Evolutionary conservation across 2,888 invertebrate genomes (phyloP).

Genomic region (Platycnemis pennipes): DNA sequence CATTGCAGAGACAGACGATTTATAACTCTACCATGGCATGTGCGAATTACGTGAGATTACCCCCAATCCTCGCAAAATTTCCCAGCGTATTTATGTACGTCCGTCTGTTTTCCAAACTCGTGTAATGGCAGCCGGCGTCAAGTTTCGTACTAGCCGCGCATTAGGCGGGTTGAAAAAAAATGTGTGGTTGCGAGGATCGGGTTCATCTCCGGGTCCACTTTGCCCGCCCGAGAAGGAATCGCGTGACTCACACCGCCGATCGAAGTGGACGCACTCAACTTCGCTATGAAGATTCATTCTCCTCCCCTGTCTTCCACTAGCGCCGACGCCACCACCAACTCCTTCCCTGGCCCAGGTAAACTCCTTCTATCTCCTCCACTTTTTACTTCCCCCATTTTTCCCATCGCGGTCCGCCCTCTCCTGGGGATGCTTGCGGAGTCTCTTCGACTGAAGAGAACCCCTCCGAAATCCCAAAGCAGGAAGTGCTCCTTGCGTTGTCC

Average conservation of each 20-base stretch:
- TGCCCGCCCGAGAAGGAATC: not conserved
- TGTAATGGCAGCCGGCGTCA: not conserved
- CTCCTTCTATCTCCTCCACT: too few species aligned
- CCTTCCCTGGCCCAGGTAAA: not conserved
- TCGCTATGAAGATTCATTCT: not conserved
- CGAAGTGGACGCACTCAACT: not conserved
- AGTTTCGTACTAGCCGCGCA: not conserved
- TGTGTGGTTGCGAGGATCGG: not conserved
- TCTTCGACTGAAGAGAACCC: not conserved
- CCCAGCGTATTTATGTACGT: not conserved
- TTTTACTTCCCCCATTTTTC: too few species aligned
- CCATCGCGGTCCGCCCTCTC: too few species aligned
- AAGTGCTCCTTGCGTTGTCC: not conserved
- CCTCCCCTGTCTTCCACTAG: not conserved
- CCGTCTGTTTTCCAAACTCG: not conserved
- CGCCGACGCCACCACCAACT: not conserved
- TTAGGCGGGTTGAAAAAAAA: conserved; percentile 6
- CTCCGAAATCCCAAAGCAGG: conserved; percentile 49
- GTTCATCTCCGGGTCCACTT: not conserved
- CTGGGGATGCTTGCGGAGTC: not conserved
- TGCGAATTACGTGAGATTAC: not conserved
- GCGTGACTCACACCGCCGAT: not conserved
- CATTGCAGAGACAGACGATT: not conserved
- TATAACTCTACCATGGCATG: conserved; percentile 1
- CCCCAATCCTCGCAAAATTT: not conserved